Evolutionary conservation across 92 coral and sea anemone genomes (phyloP).

Genomic region (Epizoanthus stellaris): DNA sequence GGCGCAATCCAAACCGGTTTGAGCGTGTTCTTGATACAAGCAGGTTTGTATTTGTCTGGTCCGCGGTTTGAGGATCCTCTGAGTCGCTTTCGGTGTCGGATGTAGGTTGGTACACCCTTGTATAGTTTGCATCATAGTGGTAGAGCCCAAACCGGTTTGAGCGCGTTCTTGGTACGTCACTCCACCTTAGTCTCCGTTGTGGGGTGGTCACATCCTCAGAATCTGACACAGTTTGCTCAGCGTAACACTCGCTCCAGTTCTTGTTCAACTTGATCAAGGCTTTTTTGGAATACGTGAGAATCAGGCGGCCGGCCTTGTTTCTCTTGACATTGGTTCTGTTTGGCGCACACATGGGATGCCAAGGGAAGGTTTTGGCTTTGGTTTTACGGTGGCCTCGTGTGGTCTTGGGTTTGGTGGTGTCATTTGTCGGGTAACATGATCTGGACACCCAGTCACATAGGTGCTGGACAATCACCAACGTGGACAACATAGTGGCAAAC

Average conservation of each 20-base stretch:
- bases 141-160: conserved; percentile 16
- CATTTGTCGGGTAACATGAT: too few relatives aligned
- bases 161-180: background rate
- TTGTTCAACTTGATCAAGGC: conserved; percentile 5
- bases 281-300: background rate
- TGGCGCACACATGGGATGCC: background rate
- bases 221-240: background rate
- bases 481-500: conserved; percentile 9
- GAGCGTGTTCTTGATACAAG: background rate
- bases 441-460: too few relatives aligned
- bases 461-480: too few relatives aligned
- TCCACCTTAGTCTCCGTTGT: conserved; percentile 10
- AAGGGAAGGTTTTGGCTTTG: background rate
- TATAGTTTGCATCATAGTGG: background rate
- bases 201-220: background rate
- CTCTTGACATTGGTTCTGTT: background rate
- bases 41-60: too few relatives aligned
- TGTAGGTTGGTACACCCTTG: background rate
- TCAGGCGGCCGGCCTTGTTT: background rate
- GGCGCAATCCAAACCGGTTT: background rate
- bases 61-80: background rate
- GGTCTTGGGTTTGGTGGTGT: too few relatives aligned
- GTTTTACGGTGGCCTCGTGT: too few relatives aligned
- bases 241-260: background rate
- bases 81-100: background rate